phyloP scores from a whole-genome alignment of 2,113 vertebrate genomes.

The Neoarius graeffei region DNA sequence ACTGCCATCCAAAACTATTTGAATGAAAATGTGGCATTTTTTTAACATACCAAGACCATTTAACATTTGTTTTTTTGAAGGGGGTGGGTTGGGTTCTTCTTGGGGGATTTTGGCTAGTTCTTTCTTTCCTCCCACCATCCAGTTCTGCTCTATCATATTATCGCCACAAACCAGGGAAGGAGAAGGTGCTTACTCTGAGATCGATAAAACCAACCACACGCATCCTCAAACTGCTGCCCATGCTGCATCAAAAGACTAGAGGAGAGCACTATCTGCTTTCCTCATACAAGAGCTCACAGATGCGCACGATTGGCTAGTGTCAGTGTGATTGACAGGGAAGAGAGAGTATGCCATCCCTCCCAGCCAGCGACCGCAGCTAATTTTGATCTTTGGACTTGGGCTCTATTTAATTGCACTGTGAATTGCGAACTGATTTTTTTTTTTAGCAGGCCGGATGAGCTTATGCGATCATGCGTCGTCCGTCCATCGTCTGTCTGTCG shows the following conservation, averaged over 20 bases:
- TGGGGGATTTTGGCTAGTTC: too few species aligned
- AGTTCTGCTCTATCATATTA: not conserved
- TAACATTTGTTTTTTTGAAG: not conserved
- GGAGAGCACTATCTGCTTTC: not conserved
- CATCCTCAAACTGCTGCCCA: not conserved
- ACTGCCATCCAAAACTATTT: not conserved
- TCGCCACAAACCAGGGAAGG: not conserved
- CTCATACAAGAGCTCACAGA: not conserved
- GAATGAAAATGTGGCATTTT: not conserved
- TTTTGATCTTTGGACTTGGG: not conserved
- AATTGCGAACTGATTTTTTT: not conserved
- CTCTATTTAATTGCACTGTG: not conserved
- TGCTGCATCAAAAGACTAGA: not conserved
- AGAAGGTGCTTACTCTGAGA: not conserved
- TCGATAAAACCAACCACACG: not conserved
- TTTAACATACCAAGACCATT: too few species aligned
- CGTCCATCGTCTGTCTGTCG: too few species aligned
- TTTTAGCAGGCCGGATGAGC: too few species aligned
- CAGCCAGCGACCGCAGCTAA: not conserved
- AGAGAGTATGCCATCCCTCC: not conserved
- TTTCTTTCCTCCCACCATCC: not conserved
- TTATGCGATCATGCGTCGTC: too few species aligned
- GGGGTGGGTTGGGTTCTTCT: too few species aligned
- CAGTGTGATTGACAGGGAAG: not conserved
- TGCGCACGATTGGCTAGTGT: not conserved